Evolutionary conservation across 1,140 invertebrate genomes (phyloP), one percentile per base, ranked within the genome.

Genomic region (Conus ventricosus): DNA sequence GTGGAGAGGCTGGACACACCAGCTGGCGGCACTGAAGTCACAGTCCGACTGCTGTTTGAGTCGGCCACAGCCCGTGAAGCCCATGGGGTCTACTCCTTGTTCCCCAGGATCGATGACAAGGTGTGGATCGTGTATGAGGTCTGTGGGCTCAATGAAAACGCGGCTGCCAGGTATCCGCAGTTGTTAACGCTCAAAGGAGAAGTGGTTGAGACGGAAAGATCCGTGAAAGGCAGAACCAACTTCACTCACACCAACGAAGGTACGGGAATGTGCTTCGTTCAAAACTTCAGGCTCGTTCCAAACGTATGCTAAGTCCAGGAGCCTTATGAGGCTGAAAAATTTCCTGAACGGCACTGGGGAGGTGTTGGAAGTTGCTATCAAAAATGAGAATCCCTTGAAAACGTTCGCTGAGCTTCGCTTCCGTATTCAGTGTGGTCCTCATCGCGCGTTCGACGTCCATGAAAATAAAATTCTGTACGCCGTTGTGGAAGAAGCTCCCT

Each of bases 281-380:
- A 53, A 53, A 17, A 15, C 13, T 23, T 51, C 8, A 5, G 3
- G 51, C 39, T 81, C 27, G 23, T 81, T 81, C 51, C 5, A 11
- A 39, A 81, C 80, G 23, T 81, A 81, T 54, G 80, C 80, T 0
- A 81, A 81, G 51, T 81, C 80, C 17, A 53, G 80, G 51, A 81
- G 80, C 51, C 80, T 81, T 51, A 6, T 53, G 4, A 54, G 55
- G 23, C 80, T 81, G 39, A 54, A 53, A 25, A 81, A 81, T 51
- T 4, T 54, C 51, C 17, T 81, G 80, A 53, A 81, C 5, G 80
- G 80, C 80, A 23, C 1, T 1, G 80, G 27, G 1, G 2, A 25
- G 25, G 39, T 80, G 25, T 39, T 80, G 23, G 25, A 13, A 5
- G 39, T 54, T 51, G 8, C 54, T 4, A 25, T 54, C 10, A 23